Base-by-base conservation (phyloP, 2,113 vertebrate species). In the Clarias gariepinus region DNA sequence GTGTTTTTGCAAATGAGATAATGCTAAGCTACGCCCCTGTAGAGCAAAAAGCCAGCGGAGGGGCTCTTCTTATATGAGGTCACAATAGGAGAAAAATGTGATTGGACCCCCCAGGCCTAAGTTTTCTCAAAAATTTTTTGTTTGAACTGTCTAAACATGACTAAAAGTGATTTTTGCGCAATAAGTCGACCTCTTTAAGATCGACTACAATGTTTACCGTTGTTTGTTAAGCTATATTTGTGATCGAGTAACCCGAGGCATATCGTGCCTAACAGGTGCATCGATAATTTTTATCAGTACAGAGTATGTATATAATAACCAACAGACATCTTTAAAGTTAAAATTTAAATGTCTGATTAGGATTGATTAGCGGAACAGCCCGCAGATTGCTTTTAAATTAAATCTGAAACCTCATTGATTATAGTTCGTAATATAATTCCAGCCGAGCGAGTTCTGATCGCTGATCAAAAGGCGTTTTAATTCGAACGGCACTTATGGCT, bases 371-470 rank as follows among this genome's bases (percentile, higher is more conserved):
- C 85, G 87, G 92, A 92, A 93, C 91, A 87, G 88, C 83, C 85
- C 88, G 68, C 93, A 93, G 93, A 95, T 95, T 93, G 93, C 90
- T 93, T 94, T 93, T 92, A 95, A 95, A 95, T 95, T 91, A 76
- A 95, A 95, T 95, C 91, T 89, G 58, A 25, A 83, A 57, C 83
- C 89, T 94, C 92, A 95, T 93, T 93, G 93, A 95, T 95, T 90
- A 88, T 36, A 23, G 88, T 28, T 73, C 30, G 86, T 92, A 93
- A 93, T 92, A 93, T 89, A 90, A 93, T 93, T 93, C 90, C 83
- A 74, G 79, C 41, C 7, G 47, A 79, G 82, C 89, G 90, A 83
- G 41, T 90, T 92, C 90, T 92, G 92, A 94, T 88, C 69, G 81
- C 90, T 92, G 92, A 94, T 88, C 69, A 81, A 93, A 92, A 85